These are phyloP conservation scores for Oligia strigilis DNA, from an alignment of 2,888 invertebrate genomes.

Conservation along the genomic window DNA sequence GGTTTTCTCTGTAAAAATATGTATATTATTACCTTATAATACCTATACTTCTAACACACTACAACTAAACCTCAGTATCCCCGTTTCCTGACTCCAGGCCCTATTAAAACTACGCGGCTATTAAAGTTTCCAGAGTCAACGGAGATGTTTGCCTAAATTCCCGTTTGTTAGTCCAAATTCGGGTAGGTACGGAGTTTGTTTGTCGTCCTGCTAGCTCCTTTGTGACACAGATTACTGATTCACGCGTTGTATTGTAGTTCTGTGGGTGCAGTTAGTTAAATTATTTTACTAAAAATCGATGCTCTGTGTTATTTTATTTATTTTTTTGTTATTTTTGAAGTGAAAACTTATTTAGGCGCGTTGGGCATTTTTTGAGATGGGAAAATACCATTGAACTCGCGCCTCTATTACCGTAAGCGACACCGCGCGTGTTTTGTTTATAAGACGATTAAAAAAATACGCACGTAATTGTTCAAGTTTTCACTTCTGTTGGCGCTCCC, in stretches of 20 bases:
- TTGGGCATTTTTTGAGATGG: too few species aligned
- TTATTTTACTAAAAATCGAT: constrained; percentile 3
- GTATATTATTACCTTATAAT: too few species aligned
- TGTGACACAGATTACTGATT: constrained; percentile 56
- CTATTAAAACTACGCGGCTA: constrained; percentile 43
- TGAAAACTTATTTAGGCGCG: too few species aligned
- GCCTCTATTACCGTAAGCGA: too few species aligned
- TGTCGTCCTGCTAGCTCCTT: constrained; percentile 39
- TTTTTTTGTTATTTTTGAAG: too few species aligned
- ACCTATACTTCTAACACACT: neutral
- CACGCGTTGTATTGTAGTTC: constrained; percentile 33
- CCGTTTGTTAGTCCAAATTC: constrained; percentile 32
- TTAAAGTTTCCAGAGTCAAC: constrained; percentile 38
- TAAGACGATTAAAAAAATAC: too few species aligned
- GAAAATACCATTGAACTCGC: too few species aligned
- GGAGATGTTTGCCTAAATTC: constrained; percentile 44
- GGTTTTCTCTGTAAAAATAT: too few species aligned
- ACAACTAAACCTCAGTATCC: neutral
- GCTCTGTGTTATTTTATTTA: too few species aligned
- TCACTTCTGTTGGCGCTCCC: too few species aligned
- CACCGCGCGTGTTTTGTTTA: too few species aligned
- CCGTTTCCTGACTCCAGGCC: neutral
- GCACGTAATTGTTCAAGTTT: too few species aligned
- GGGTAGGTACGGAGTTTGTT: constrained; percentile 34
- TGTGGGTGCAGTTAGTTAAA: constrained; percentile 24